Conservation (phyloP, 92 coral and sea anemone species). For the Porites cylindrica region DNA sequence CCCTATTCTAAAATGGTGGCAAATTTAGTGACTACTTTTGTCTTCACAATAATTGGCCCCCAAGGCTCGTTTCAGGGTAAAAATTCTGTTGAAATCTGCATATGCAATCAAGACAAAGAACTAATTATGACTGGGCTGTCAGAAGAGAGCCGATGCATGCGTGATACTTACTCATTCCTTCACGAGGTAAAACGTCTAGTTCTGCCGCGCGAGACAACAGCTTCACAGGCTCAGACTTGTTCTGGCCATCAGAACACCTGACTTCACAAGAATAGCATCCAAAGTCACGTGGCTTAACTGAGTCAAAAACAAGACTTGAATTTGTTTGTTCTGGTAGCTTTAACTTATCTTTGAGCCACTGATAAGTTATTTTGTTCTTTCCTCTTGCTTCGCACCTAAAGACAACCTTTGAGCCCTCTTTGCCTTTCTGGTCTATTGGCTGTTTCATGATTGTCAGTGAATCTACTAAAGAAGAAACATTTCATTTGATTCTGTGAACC, state of each 20-base stretch:
- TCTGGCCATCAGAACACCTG: neutral
- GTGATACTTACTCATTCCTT: slow-evolving; percentile 24
- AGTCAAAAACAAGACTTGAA: neutral
- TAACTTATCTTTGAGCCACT: slow-evolving; percentile 13
- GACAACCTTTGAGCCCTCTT: slow-evolving; percentile 27
- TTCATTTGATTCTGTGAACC: too few relatives aligned
- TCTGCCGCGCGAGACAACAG: neutral
- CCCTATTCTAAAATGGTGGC: too few relatives aligned
- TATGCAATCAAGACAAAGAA: too few relatives aligned
- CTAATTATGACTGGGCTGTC: too few relatives aligned
- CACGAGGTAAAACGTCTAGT: slow-evolving; percentile 30
- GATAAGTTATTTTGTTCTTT: neutral
- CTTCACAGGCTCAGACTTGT: neutral
- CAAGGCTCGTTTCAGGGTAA: too few relatives aligned
- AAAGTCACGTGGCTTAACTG: slow-evolving; percentile 22
- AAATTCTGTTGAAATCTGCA: too few relatives aligned
- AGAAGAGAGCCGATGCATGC: neutral
- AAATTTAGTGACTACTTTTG: too few relatives aligned
- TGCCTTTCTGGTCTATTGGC: neutral
- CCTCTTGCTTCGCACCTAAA: slow-evolving; percentile 3
- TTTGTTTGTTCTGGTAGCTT: neutral
- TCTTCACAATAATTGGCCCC: too few relatives aligned
- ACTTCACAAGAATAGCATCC: slow-evolving; percentile 23
- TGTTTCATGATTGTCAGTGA: neutral
- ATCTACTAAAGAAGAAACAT: neutral